Conservation (phyloP, 2,113 vertebrate genomes). For the Morone saxatilis region DNA sequence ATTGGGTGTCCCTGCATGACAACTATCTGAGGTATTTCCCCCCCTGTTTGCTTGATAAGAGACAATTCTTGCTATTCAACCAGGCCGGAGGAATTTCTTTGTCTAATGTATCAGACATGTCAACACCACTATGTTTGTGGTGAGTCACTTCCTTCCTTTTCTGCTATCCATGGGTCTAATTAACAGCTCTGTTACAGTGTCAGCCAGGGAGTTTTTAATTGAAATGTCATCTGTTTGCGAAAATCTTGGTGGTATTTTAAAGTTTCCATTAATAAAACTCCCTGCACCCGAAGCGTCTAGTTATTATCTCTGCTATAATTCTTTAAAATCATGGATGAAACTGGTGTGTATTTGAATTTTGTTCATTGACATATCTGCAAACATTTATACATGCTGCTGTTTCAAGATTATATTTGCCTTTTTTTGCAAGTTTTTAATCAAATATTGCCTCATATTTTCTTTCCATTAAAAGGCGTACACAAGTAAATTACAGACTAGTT, state of each 20-base stretch:
- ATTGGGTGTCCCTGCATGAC: not conserved
- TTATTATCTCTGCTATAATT: not conserved
- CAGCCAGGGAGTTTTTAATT: conserved; percentile 5
- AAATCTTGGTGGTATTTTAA: not conserved
- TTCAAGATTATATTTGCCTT: not conserved
- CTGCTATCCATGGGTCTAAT: not conserved
- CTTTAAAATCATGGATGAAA: not conserved
- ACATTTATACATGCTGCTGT: not conserved
- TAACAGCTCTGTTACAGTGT: conserved; percentile 3
- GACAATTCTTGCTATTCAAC: not conserved
- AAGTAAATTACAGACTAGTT: not conserved
- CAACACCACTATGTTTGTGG: not conserved
- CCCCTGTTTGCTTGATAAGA: not conserved
- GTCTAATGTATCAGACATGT: conserved; percentile 18
- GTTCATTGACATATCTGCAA: not conserved
- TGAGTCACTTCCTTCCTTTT: conserved; percentile 46
- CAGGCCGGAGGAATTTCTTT: not conserved
- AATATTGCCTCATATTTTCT: not conserved
- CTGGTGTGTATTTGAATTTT: not conserved
- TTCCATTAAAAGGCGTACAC: not conserved
- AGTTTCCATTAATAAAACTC: not conserved
- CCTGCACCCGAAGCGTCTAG: not conserved
- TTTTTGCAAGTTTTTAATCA: not conserved
- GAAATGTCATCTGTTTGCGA: not conserved
- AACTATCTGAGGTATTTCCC: not conserved